Conservation (phyloP, 2,113 vertebrate genomes). For the Nesospiza acunhae region DNA sequence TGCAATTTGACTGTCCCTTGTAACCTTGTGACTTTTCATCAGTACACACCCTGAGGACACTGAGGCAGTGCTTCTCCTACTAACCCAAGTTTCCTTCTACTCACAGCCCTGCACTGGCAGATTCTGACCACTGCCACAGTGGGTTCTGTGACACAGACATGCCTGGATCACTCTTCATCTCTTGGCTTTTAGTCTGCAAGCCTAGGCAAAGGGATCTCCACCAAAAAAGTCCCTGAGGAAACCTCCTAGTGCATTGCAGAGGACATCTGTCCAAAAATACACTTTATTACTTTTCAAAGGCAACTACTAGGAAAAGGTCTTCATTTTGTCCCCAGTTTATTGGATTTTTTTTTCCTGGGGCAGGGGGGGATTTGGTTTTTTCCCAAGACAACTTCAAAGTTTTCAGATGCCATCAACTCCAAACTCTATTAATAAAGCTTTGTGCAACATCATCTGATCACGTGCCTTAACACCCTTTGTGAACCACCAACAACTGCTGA, state of each 20-base stretch:
- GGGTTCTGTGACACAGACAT: not conserved
- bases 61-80: not conserved
- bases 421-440: not conserved
- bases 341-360: not conserved
- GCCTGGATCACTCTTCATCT: not conserved
- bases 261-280: not conserved
- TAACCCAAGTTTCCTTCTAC: not conserved
- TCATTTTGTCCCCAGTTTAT: not conserved
- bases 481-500: not conserved
- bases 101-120: not conserved
- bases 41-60: not conserved
- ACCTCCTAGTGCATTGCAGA: accelerated
- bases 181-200: not conserved
- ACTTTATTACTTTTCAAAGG: not conserved
- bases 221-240: not conserved
- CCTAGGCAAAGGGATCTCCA: not conserved
- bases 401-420: not conserved
- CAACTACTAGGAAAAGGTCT: not conserved
- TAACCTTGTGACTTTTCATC: not conserved
- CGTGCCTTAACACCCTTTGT: not conserved
- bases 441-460: not conserved
- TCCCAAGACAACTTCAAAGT: not conserved
- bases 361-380: accelerated
- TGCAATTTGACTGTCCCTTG: not conserved
- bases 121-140: not conserved